Base-by-base conservation (phyloP, 1,140 invertebrate genomes). In the Himalopsyche phryganea region DNA sequence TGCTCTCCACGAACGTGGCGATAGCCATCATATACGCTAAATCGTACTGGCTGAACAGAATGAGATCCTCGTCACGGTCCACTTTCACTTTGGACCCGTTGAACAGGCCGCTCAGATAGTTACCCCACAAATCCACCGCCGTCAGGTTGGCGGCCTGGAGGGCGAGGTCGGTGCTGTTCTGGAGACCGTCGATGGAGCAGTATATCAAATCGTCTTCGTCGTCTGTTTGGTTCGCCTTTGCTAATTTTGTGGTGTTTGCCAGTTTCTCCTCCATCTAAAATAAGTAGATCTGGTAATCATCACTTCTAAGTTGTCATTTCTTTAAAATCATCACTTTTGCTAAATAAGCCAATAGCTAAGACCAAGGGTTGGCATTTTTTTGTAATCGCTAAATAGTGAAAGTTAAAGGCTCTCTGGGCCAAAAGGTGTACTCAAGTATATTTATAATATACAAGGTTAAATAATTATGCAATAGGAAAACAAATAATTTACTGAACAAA, bases 91-190 rank as follows among this genome's bases (percentile, higher is more conserved):
- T 70, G 28, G 78, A 79, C 7, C 75, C 78, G 23, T 75, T 73
- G 51, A 87, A 83, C 3, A 90, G 60, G 33, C 80, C 74, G 60
- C 80, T 78, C 18, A 90, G 68, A 64, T 86, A 89, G 17, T 72
- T 76, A 41, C 75, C 70, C 84, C 85, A 89, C 45, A 87, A 79
- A 18, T 79, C 73, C 32, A 69, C 61, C 0, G 79, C 68, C 17
- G 73, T 77, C 3, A 80, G 77, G 38, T 83, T 81, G 19, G 69
- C 68, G 33, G 51, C 63, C 38, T 71, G 71, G 1, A 86, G 76
- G 17, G 76, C 70, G 35, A 73, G 69, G 56, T 87, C 81, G 0
- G 84, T 87, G 51, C 79, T 67, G 45, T 75, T 73, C 71, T 87
- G 85, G 5, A 88, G 70, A 38, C 83, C 76, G n/a, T 78, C 67